Percentiles rank a stretch among this genome's conserved stretches.
Evolutionary conservation across 2,888 invertebrate species (phyloP).

Genomic region (Parnassius smintheus): DNA sequence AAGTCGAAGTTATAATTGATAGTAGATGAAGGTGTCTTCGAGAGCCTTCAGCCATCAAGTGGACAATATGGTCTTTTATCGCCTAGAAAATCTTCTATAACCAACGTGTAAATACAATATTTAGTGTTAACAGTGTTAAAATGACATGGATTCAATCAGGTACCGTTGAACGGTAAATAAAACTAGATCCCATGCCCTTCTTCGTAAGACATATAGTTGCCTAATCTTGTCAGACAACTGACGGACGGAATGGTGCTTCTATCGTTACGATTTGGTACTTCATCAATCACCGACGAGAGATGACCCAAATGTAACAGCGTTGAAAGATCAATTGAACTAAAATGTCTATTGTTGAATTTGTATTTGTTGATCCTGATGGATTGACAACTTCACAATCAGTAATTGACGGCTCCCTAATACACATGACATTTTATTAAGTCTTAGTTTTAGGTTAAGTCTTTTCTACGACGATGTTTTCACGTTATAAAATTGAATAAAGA

Average conservation of each 20-base stretch:
- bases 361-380: slow-evolving; percentile 12
- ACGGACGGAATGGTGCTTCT: slow-evolving; percentile 83
- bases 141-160: background rate
- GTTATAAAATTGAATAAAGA: too few species aligned
- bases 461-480: too few species aligned
- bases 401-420: background rate
- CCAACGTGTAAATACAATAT: too few species aligned
- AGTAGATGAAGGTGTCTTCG: too few species aligned
- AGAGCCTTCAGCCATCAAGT: too few species aligned
- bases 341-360: too few species aligned
- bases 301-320: slow-evolving; percentile 60
- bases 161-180: background rate
- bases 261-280: slow-evolving; percentile 83
- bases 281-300: slow-evolving; percentile 80
- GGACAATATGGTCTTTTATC: too few species aligned
- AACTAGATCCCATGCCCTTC: background rate
- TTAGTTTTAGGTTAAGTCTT: too few species aligned
- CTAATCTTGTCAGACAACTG: slow-evolving; percentile 17
- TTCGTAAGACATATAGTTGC: slow-evolving; percentile 12
- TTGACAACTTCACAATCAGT: background rate
- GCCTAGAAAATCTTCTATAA: too few species aligned
- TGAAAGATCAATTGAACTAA: slow-evolving; percentile 80
- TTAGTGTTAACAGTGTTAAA: too few species aligned
- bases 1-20: too few species aligned
- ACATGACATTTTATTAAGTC: background rate